Conservation (phyloP, 2,888 invertebrate genomes). For the Ditula angustiorana region DNA sequence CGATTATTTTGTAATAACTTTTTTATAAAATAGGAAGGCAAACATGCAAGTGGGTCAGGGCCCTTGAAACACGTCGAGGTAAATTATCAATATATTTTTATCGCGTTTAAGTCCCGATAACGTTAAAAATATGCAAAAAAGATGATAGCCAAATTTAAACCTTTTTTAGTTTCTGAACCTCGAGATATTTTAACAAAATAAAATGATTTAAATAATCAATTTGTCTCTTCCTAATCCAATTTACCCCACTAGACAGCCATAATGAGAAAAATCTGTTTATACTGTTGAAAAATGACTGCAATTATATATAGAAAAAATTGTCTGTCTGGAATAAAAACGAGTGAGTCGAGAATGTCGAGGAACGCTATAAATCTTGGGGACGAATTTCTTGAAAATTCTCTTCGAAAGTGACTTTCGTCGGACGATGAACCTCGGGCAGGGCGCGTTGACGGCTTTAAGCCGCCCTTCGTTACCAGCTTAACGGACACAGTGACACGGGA, state of each 20-base stretch:
- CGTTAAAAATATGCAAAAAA: too few relatives aligned
- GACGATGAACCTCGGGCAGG: slow-evolving; percentile 43
- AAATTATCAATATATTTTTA: too few relatives aligned
- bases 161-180: too few relatives aligned
- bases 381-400: slow-evolving; percentile 35
- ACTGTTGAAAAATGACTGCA: slow-evolving; percentile 19
- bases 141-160: too few relatives aligned
- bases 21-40: too few relatives aligned
- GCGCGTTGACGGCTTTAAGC: slow-evolving; percentile 68
- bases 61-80: too few relatives aligned
- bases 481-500: slow-evolving; percentile 48
- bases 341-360: slow-evolving; percentile 24
- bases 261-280: slow-evolving; percentile 12
- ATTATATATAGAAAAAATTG: slow-evolving; percentile 20
- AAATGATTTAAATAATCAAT: neutral
- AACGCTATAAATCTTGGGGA: slow-evolving; percentile 38
- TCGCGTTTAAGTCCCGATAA: too few relatives aligned
- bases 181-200: neutral
- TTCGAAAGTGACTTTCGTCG: slow-evolving; percentile 45
- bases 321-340: slow-evolving; percentile 35
- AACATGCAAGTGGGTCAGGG: too few relatives aligned
- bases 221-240: neutral
- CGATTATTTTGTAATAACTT: too few relatives aligned
- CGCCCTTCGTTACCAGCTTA: slow-evolving; percentile 71
- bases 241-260: neutral